phyloP scores from a whole-genome alignment of 2,888 invertebrate genomes.

The Oegoconia quadripuncta region DNA sequence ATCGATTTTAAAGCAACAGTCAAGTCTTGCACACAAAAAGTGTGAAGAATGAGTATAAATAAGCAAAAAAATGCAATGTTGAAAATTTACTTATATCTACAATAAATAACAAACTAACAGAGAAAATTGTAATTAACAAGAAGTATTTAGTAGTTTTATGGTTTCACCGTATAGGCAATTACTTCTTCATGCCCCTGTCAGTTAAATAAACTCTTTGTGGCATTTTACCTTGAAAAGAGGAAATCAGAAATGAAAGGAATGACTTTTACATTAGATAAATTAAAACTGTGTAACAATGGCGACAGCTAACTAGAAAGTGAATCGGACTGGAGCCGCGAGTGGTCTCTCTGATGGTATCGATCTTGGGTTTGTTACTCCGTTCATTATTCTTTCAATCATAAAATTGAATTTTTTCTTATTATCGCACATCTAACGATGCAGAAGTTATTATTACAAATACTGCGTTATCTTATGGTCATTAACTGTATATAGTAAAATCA shows the following conservation, averaged over 20 bases:
- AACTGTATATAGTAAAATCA: too few relatives aligned
- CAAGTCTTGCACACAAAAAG: neutral
- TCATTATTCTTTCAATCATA: slow-evolving; percentile 65
- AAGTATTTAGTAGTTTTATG: neutral
- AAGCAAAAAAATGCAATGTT: neutral
- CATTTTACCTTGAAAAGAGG: slow-evolving; percentile 9
- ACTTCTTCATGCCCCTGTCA: neutral
- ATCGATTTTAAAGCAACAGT: neutral
- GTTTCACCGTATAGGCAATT: neutral
- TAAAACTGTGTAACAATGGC: slow-evolving; percentile 63
- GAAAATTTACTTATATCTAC: neutral
- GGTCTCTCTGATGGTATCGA: slow-evolving; percentile 66
- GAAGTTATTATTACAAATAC: too few relatives aligned
- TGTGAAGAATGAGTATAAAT: neutral
- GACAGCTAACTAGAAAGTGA: slow-evolving; percentile 68
- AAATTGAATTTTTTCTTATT: slow-evolving; percentile 50
- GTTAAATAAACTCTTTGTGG: neutral
- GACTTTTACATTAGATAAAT: slow-evolving; percentile 64
- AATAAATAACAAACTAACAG: too few relatives aligned
- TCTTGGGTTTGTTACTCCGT: slow-evolving; percentile 57
- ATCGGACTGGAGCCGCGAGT: slow-evolving; percentile 56
- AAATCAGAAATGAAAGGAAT: slow-evolving; percentile 39
- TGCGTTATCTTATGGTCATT: too few relatives aligned
- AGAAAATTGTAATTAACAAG: neutral
- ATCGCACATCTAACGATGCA: too few relatives aligned